Conservation (phyloP, 2,888 invertebrate genomes). For the Napeogenes sylphis region DNA sequence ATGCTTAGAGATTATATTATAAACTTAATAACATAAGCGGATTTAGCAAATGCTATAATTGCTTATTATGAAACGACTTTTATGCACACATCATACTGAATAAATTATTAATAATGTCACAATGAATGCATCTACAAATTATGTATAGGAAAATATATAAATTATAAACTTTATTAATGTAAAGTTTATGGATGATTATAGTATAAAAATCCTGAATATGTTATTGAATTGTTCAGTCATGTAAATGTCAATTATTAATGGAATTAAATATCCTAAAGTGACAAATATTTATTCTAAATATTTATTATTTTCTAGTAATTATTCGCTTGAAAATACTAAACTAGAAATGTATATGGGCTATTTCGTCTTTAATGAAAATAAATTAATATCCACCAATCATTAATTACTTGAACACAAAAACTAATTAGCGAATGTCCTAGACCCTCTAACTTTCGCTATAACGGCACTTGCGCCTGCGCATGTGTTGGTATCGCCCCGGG, state of each 20-base stretch:
- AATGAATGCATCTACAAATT: too few relatives aligned
- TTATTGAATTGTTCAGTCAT: too few relatives aligned
- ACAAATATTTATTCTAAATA: too few relatives aligned
- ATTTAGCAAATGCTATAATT: constrained; percentile 18
- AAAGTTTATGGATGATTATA: too few relatives aligned
- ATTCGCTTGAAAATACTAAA: too few relatives aligned
- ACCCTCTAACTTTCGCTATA: constrained; percentile 1
- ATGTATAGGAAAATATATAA: too few relatives aligned
- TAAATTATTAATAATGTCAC: not conserved
- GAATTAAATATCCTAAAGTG: too few relatives aligned
- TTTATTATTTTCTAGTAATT: too few relatives aligned
- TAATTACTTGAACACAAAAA: constrained; percentile 2
- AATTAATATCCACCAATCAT: not conserved
- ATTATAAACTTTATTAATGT: too few relatives aligned
- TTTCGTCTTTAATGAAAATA: not conserved
- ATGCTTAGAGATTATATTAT: constrained; percentile 20
- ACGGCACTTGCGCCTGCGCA: not conserved
- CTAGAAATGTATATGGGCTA: not conserved
- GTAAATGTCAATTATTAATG: too few relatives aligned
- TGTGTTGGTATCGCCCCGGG: constrained; percentile 35
- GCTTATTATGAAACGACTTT: not conserved
- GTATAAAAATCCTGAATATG: too few relatives aligned
- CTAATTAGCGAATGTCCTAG: constrained; percentile 6
- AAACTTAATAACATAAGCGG: constrained; percentile 1
- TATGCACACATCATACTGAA: not conserved